Evolutionary conservation across 2,113 vertebrate species (phyloP).

Genomic region (Danionella cerebrum): DNA sequence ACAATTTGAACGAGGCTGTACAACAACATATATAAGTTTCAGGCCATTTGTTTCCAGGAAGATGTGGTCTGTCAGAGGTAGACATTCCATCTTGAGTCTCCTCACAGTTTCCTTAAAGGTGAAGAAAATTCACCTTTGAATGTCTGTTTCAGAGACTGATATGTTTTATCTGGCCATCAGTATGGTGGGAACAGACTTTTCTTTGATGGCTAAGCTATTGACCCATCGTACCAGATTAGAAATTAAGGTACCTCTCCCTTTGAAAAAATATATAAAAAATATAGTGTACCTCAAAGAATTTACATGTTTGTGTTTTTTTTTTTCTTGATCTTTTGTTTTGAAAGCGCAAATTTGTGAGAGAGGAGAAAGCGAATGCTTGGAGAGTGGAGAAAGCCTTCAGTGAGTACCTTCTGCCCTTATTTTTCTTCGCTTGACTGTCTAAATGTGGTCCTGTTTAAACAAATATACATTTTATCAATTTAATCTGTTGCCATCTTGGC

Average conservation of each 20-base stretch:
- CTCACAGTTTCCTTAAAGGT: too few relatives aligned
- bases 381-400: constrained; percentile 85
- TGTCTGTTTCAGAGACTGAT: constrained; percentile 72
- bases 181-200: constrained; percentile 86
- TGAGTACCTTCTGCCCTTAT: constrained; percentile 52
- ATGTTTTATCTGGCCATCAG: constrained; percentile 86
- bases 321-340: neutral
- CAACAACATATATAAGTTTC: constrained; percentile 79
- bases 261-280: neutral
- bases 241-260: constrained; percentile 70
- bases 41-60: constrained; percentile 72
- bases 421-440: neutral
- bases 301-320: neutral
- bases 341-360: constrained; percentile 83
- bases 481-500: too few relatives aligned
- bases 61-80: constrained; percentile 78
- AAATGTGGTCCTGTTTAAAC: neutral
- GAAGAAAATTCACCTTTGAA: neutral
- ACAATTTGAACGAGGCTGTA: constrained; percentile 79
- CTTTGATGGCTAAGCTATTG: constrained; percentile 77
- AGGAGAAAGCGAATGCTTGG: constrained; percentile 77
- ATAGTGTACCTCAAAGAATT: neutral
- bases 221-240: constrained; percentile 75
- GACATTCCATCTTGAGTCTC: neutral
- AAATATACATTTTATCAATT: neutral